Evolutionary conservation across 2,888 invertebrate species (phyloP).

Genomic region (Ectemnius lituratus): DNA sequence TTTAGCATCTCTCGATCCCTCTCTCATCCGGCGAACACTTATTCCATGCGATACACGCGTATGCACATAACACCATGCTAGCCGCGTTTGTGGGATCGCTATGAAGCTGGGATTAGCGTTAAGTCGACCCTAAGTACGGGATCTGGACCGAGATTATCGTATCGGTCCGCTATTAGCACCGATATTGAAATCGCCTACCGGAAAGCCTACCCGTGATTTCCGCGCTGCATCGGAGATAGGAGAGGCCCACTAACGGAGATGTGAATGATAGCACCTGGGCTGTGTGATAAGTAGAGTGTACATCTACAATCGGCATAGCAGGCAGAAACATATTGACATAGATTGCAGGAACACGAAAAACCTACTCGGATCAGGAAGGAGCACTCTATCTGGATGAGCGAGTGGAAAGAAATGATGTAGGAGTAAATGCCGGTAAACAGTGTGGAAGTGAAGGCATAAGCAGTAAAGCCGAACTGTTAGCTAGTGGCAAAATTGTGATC

Average conservation of each 20-base stretch:
- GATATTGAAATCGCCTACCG: conserved; percentile 56
- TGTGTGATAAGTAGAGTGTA: neutral
- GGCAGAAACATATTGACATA: neutral
- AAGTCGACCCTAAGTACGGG: conserved; percentile 70
- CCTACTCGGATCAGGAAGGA: too few species aligned
- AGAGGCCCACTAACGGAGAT: neutral
- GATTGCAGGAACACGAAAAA: too few species aligned
- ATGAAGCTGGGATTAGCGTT: conserved; percentile 64
- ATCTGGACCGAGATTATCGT: conserved; percentile 66
- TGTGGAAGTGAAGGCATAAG: neutral
- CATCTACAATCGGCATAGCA: too few species aligned
- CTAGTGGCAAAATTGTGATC: conserved; percentile 30
- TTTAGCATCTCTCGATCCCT: neutral
- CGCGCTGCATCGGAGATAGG: neutral
- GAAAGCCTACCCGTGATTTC: conserved; percentile 25
- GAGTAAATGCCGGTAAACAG: neutral
- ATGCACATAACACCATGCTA: conserved; percentile 56
- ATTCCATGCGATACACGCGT: conserved; percentile 42
- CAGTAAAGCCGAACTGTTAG: conserved; percentile 18
- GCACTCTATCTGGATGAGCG: neutral
- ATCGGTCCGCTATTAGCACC: conserved; percentile 57
- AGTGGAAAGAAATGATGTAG: conserved; percentile 5
- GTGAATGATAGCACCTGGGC: neutral
- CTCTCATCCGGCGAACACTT: conserved; percentile 5
- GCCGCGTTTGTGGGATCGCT: conserved; percentile 54